Percentiles rank a stretch among this genome's conserved stretches.
Conservation (phyloP, 2,888 invertebrate genomes). For the Tipula unca region DNA sequence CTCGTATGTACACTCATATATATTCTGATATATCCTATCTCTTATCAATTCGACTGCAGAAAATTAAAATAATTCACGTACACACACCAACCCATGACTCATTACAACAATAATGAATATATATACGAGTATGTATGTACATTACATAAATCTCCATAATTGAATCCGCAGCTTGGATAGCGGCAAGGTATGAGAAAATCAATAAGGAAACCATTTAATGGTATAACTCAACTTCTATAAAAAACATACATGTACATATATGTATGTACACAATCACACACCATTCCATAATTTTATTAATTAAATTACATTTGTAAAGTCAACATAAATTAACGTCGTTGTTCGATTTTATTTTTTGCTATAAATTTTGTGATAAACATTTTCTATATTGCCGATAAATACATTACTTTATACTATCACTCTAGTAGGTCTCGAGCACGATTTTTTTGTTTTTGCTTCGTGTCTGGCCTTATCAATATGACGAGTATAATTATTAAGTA, state of each 20-base stretch:
- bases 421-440: too few relatives aligned
- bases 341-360: background rate
- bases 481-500: background rate
- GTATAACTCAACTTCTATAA: background rate
- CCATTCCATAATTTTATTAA: background rate
- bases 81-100: background rate
- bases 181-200: background rate
- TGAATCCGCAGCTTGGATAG: background rate
- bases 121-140: too few relatives aligned
- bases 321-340: background rate
- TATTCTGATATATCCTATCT: background rate
- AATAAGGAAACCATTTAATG: background rate
- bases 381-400: background rate
- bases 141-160: background rate
- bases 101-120: background rate
- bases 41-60: background rate
- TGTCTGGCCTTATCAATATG: background rate
- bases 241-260: background rate
- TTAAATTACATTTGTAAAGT: background rate
- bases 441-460: background rate
- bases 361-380: background rate
- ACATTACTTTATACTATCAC: background rate
- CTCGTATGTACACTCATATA: background rate
- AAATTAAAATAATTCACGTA: background rate
- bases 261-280: background rate